phyloP scores from a whole-genome alignment of 1,140 invertebrate species.

The Glossosoma conforme region DNA sequence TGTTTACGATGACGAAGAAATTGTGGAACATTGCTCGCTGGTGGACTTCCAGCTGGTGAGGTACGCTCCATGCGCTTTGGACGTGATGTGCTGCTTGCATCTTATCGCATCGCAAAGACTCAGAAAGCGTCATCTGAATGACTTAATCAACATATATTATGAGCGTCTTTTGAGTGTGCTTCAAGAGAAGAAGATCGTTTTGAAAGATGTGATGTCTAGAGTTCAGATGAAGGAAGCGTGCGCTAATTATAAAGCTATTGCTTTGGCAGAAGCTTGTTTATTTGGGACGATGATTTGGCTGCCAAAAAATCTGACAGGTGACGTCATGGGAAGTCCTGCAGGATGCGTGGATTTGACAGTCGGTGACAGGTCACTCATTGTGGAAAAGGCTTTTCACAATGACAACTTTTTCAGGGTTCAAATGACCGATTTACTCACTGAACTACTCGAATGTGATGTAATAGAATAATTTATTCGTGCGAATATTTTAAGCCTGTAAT shows the following conservation, averaged over 20 bases:
- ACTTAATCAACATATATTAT: slow-evolving; percentile 49
- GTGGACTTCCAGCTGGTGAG: slow-evolving; percentile 55
- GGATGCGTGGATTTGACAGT: slow-evolving; percentile 38
- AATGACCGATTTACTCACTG: slow-evolving; percentile 37
- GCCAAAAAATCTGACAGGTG: slow-evolving; percentile 31
- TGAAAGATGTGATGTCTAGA: slow-evolving; percentile 38
- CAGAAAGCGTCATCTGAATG: slow-evolving; percentile 40
- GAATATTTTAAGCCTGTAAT: too few species aligned
- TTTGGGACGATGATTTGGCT: slow-evolving; percentile 39
- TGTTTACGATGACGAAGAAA: slow-evolving; percentile 41
- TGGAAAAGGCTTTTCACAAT: slow-evolving; percentile 36
- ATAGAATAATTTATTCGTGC: too few species aligned
- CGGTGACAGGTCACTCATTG: slow-evolving; percentile 34
- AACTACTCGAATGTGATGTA: slow-evolving; percentile 37
- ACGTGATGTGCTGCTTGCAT: slow-evolving; percentile 42
- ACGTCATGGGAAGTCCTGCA: slow-evolving; percentile 32
- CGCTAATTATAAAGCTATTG: slow-evolving; percentile 34
- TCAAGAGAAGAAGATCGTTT: slow-evolving; percentile 35
- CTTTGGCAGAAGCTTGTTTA: slow-evolving; percentile 39
- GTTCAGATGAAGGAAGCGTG: slow-evolving; percentile 37
- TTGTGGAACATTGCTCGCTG: slow-evolving; percentile 38
- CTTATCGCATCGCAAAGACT: slow-evolving; percentile 37
- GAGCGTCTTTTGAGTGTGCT: slow-evolving; percentile 41
- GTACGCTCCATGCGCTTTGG: slow-evolving; percentile 44
- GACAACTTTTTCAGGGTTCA: slow-evolving; percentile 37